These are phyloP conservation scores for Takifugu flavidus DNA, from an alignment of 2,113 vertebrate genomes.

Conservation along the genomic window DNA sequence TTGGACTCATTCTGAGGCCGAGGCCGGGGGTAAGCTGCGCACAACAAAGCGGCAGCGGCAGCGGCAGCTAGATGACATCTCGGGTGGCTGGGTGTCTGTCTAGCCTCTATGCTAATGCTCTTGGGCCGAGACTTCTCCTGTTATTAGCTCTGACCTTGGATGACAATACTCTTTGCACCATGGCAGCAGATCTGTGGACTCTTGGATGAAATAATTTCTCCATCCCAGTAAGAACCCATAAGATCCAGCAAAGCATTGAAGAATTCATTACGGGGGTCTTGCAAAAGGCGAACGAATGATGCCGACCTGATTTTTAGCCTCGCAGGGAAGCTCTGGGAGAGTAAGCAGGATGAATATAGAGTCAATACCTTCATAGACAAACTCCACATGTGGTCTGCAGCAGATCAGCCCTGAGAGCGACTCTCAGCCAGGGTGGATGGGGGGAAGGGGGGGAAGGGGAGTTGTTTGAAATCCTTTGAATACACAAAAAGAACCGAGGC, in stretches of 20 bases:
- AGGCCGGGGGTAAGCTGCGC: slow-evolving; percentile 32
- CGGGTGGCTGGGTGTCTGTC: slow-evolving; percentile 71
- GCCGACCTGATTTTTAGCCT: slow-evolving; percentile 49
- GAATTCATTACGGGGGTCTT: slow-evolving; percentile 30
- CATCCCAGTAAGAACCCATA: slow-evolving; percentile 28
- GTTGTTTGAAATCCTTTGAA: slow-evolving; percentile 51
- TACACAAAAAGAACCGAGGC: slow-evolving; percentile 32
- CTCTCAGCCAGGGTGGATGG: slow-evolving; percentile 40
- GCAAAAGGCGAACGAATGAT: slow-evolving; percentile 53
- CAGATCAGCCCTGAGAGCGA: slow-evolving; percentile 48
- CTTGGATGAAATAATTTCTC: slow-evolving; percentile 23
- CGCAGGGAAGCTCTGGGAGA: slow-evolving; percentile 60
- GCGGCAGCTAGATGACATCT: slow-evolving; percentile 52
- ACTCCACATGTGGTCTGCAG: slow-evolving; percentile 64
- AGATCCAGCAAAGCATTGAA: slow-evolving; percentile 15
- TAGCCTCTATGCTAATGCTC: slow-evolving; percentile 74
- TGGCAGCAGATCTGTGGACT: slow-evolving; percentile 10
- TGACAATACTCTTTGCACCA: slow-evolving; percentile 53
- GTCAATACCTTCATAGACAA: slow-evolving; percentile 66
- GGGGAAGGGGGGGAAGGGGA: slow-evolving; percentile 11
- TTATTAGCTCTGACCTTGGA: slow-evolving; percentile 38
- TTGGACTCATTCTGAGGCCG: slow-evolving; percentile 49
- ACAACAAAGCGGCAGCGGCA: slow-evolving; percentile 52
- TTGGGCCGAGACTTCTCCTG: slow-evolving; percentile 57
- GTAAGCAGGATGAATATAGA: slow-evolving; percentile 64